These are phyloP conservation scores for Sarcophilus harrisii DNA, from an alignment of 2,797 vertebrate species.

Conservation along the genomic window DNA sequence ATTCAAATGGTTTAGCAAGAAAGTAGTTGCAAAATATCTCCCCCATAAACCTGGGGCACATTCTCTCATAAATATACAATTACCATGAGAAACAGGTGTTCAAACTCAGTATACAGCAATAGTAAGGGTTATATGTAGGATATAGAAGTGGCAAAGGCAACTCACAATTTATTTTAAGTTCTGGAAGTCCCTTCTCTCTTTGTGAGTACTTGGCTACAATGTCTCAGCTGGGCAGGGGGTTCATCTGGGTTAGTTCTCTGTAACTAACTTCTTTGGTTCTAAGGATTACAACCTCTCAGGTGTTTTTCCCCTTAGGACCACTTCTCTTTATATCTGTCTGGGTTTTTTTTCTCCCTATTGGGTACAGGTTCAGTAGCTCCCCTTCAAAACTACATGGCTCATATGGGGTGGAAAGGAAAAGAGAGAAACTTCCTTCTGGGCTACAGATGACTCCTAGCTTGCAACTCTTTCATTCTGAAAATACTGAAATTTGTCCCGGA, in stretches of 20 bases:
- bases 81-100: neutral
- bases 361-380: neutral
- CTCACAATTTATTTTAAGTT: neutral
- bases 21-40: neutral
- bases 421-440: neutral
- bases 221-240: neutral
- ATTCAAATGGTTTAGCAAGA: neutral
- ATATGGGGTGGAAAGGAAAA: neutral
- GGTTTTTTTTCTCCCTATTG: neutral
- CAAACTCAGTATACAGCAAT: neutral
- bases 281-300: neutral
- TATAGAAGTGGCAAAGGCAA: neutral
- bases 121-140: neutral
- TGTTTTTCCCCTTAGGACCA: neutral
- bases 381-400: neutral
- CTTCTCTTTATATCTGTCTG: neutral
- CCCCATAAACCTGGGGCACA: neutral
- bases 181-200: neutral
- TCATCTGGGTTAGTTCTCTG: neutral
- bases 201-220: neutral
- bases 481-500: neutral
- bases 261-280: neutral
- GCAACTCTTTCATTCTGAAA: neutral
- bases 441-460: neutral
- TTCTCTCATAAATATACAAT: neutral